Evolutionary conservation across 2,113 vertebrate genomes (phyloP), one percentile per base, ranked within the genome.

Genomic region (human): DNA sequence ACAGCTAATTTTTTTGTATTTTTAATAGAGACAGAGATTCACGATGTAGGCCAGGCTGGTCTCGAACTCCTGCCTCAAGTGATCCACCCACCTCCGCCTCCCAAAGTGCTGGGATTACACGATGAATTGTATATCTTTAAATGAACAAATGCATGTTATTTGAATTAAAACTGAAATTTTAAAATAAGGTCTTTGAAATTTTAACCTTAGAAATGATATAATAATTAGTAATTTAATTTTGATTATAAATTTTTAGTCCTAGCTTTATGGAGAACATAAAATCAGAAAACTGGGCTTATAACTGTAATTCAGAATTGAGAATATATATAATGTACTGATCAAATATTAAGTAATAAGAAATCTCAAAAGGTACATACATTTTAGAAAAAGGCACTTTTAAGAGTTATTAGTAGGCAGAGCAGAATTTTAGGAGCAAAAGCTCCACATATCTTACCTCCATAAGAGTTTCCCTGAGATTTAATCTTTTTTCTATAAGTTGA

Each of bases 391-490:
- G 27, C 6, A n/a, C 82, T 80, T 68, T 27, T 64, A 32, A 52
- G 12, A 18, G 43, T 35, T 85, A 43, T 75, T 66, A 89, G 40
- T 38, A 75, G 5, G 1, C 12, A 82, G 12, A 64, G 4, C 83
- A 83, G 13, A 93, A 76, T 66, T 70, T n/a, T 20, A 94, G 30
- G 70, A 78, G 38, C 82, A 96, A 94, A 80, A 18, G 14, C 9
- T 84, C 32, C 75, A 76, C 27, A 78, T 30, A 97, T 73, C 98
- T 86, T 97, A 99, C 99, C 99, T 99, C 99, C 99, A 99, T 99
- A 87, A 99, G 99, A 0, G 99, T 99, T 98, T 99, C 99, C 97
- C 99, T 98, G 96, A 99, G 99, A 98, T 99, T 99, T 91, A 99
- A 98, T 91, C 99, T 99, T 97, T 99, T 99, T 97, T 99, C 99